These are phyloP conservation scores for Sycophila texana DNA, from an alignment of 2,888 invertebrate genomes.

Conservation along the genomic window DNA sequence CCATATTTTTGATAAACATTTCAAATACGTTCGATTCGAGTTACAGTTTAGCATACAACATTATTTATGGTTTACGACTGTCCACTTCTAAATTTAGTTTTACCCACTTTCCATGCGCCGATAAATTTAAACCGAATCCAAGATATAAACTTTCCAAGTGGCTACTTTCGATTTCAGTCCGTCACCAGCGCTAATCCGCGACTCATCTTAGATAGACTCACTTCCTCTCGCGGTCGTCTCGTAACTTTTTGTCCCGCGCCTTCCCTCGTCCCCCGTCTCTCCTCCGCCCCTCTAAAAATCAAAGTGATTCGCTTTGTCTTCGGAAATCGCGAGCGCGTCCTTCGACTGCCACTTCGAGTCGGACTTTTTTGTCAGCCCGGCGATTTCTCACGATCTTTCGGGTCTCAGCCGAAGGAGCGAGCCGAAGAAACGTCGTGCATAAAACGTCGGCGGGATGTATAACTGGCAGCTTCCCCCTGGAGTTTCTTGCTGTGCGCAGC, in stretches of 20 bases:
- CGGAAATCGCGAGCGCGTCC: constrained; percentile 32
- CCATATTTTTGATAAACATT: no score
- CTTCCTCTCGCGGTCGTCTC: constrained; percentile 8
- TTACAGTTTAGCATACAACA: background rate
- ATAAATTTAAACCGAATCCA: no score
- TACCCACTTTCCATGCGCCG: background rate
- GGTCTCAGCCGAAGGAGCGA: constrained; percentile 32
- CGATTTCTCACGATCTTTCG: constrained; percentile 59
- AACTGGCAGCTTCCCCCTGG: constrained; percentile 7
- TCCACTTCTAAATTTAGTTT: constrained; percentile 3
- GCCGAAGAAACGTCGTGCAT: constrained; percentile 43
- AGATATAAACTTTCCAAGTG: no score
- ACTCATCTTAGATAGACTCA: constrained; percentile 1
- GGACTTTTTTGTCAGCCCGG: constrained; percentile 44
- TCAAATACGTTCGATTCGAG: no score
- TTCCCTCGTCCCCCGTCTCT: background rate
- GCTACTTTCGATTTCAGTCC: no score
- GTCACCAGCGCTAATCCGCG: no score
- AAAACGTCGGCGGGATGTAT: constrained; percentile 32
- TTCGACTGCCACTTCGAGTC: constrained; percentile 37
- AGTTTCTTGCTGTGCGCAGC: constrained; percentile 31
- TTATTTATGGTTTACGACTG: constrained; percentile 8
- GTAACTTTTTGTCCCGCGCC: constrained; percentile 7
- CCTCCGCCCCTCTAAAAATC: constrained; percentile 41
- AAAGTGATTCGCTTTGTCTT: constrained; percentile 52